These are phyloP conservation scores for Melipona beecheii DNA, from an alignment of 2,888 invertebrate genomes.

Conservation along the genomic window DNA sequence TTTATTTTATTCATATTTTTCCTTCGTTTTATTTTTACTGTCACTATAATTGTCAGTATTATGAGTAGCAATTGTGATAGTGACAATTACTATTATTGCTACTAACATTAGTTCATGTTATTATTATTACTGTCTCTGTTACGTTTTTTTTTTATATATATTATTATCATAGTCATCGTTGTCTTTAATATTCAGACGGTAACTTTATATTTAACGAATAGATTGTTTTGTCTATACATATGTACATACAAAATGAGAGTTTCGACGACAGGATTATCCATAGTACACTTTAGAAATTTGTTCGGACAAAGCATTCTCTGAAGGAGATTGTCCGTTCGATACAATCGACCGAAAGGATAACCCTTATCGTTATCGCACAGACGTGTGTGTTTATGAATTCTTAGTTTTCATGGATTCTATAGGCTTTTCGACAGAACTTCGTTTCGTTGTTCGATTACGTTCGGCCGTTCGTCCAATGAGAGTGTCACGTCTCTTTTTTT, in stretches of 20 bases:
- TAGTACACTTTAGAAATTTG: slow-evolving; percentile 55
- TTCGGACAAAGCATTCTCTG: slow-evolving; percentile 43
- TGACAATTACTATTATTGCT: not conserved
- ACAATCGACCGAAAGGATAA: slow-evolving; percentile 54
- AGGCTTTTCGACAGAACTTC: slow-evolving; percentile 5
- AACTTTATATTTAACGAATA: slow-evolving; percentile 64
- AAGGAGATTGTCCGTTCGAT: slow-evolving; percentile 29
- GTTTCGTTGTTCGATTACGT: slow-evolving; percentile 12
- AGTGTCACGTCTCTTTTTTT: not conserved
- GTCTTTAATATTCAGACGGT: slow-evolving; percentile 68
- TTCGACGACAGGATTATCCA: slow-evolving; percentile 59
- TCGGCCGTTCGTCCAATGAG: slow-evolving; percentile 19
- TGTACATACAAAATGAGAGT: slow-evolving; percentile 49
- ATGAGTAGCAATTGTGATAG: not conserved
- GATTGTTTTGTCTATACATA: slow-evolving; percentile 68
- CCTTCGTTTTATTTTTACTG: not conserved
- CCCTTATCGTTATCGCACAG: slow-evolving; percentile 22
- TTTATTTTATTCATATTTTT: not conserved
- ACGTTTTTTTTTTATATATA: not conserved
- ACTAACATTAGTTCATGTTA: not conserved
- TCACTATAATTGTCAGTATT: not conserved
- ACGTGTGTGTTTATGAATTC: slow-evolving; percentile 2
- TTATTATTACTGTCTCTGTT: not conserved
- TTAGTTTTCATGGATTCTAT: not conserved
- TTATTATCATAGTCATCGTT: slow-evolving; percentile 1